These are phyloP conservation scores for Globodera ellingtonae DNA, from an alignment of 1,140 invertebrate genomes.

Conservation along the genomic window DNA sequence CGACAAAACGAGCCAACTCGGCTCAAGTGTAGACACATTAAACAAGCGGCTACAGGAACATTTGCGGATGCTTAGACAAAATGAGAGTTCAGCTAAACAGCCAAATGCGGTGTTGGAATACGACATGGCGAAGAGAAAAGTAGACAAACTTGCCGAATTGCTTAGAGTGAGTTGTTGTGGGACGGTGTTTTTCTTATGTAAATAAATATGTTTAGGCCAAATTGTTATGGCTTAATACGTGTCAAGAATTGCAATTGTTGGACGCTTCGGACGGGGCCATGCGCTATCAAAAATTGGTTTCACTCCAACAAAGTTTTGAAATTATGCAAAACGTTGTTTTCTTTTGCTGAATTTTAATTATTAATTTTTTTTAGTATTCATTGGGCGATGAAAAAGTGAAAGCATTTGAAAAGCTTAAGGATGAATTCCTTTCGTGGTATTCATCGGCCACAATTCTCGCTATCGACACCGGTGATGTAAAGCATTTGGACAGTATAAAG, in stretches of 20 bases:
- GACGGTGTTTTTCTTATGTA: not conserved
- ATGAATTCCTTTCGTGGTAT: constrained; percentile 53
- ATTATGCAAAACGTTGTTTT: constrained; percentile 36
- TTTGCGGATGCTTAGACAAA: constrained; percentile 51
- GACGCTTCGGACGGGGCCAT: constrained; percentile 42
- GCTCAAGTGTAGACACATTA: constrained; percentile 32
- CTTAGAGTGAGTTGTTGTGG: constrained; percentile 27
- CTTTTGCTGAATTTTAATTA: constrained; percentile 21
- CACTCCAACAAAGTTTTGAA: constrained; percentile 49
- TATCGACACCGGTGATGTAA: constrained; percentile 45
- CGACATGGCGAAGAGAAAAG: constrained; percentile 49
- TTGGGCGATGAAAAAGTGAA: constrained; percentile 26
- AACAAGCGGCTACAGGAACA: constrained; percentile 55
- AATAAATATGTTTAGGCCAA: constrained; percentile 55
- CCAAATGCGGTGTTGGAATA: constrained; percentile 50
- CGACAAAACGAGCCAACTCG: constrained; percentile 37
- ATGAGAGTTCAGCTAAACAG: constrained; percentile 43
- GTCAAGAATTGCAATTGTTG: constrained; percentile 42
- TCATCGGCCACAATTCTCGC: constrained; percentile 51
- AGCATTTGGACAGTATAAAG: constrained; percentile 43
- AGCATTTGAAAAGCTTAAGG: constrained; percentile 50
- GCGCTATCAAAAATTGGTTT: constrained; percentile 47
- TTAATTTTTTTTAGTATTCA: constrained; percentile 33
- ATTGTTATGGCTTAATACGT: constrained; percentile 39
- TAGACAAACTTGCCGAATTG: constrained; percentile 51